Evolutionary conservation across 2,797 vertebrate genomes (phyloP).

Genomic region (Sandelia bainsii): DNA sequence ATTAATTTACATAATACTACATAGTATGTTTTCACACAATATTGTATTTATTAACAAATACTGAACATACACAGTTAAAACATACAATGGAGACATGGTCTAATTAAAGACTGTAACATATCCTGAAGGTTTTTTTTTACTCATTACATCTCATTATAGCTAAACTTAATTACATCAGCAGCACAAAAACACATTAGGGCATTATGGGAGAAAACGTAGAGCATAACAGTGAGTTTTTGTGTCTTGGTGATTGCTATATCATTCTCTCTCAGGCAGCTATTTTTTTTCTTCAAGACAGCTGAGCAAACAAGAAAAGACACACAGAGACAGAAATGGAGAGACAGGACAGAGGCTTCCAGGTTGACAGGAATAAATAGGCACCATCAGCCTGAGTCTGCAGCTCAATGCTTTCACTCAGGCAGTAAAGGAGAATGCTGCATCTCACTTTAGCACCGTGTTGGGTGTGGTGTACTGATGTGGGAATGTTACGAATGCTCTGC

Average conservation of each 20-base stretch:
- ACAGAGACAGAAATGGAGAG: background rate
- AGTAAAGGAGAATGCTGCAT: conserved; percentile 14
- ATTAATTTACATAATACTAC: background rate
- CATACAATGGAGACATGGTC: background rate
- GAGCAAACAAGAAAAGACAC: background rate
- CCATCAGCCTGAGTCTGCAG: conserved; percentile 1
- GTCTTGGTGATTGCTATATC: background rate
- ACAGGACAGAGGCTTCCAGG: background rate
- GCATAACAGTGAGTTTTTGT: background rate
- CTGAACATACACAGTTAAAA: background rate
- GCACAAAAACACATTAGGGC: background rate
- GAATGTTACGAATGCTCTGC: background rate
- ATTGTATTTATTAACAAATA: too few species aligned
- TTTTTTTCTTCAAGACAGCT: background rate
- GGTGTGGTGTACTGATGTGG: background rate
- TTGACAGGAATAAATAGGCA: conserved; percentile 8
- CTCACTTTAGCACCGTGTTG: conserved; percentile 3
- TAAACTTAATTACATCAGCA: background rate
- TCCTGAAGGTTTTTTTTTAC: too few species aligned
- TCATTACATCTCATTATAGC: too few species aligned
- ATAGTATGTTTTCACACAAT: background rate
- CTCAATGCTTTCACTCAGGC: background rate
- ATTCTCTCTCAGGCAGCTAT: background rate
- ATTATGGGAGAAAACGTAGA: background rate
- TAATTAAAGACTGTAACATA: too few species aligned